phyloP scores from a whole-genome alignment of 2,797 vertebrate species.

The Hafferia zeledoni region DNA sequence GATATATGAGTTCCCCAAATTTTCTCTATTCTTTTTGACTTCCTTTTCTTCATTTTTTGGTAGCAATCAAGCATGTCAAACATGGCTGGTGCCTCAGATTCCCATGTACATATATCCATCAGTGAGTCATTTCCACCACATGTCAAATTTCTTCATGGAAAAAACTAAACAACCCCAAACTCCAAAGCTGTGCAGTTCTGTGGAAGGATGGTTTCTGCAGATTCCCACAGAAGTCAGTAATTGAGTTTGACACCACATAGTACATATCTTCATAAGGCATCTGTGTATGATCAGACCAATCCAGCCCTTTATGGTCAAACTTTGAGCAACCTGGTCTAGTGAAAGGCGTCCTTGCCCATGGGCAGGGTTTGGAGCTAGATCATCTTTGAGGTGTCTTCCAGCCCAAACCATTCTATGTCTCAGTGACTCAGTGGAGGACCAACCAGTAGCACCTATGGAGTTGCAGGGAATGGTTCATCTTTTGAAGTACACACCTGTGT shows the following conservation, averaged over 20 bases:
- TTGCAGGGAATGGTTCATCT: background rate
- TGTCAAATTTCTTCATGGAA: background rate
- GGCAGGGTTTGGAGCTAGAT: background rate
- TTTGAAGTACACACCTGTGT: background rate
- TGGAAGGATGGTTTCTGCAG: background rate
- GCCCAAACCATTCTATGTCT: background rate
- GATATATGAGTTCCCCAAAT: background rate
- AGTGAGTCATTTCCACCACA: background rate
- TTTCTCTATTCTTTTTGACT: background rate
- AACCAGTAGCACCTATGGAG: background rate
- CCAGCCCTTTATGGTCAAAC: background rate
- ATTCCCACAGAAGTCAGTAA: background rate
- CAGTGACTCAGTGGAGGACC: background rate
- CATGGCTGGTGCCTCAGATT: background rate
- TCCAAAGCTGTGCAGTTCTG: background rate
- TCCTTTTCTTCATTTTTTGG: background rate
- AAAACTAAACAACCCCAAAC: fast-evolving
- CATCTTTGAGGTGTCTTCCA: background rate
- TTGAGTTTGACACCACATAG: background rate
- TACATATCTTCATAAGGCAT: background rate
- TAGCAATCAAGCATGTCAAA: background rate
- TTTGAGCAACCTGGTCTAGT: background rate
- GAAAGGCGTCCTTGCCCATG: background rate
- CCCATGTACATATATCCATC: fast-evolving
- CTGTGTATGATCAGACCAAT: background rate